Evolutionary conservation across 2,888 invertebrate genomes (phyloP), one percentile per base, ranked within the genome.

Genomic region (Ametastegia equiseti): DNA sequence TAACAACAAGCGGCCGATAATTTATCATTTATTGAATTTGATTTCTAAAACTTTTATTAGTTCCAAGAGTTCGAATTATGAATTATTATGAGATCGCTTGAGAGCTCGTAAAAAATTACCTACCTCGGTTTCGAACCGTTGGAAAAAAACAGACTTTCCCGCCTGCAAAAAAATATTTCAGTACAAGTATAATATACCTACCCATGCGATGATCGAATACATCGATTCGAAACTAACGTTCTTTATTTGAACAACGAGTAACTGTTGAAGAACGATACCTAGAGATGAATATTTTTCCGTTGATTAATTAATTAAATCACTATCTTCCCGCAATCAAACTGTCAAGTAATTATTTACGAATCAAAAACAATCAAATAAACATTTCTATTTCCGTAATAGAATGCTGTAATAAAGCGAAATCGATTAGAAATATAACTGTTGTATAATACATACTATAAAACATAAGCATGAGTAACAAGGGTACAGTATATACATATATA

Each of bases 321-420:
- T 54, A 75, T 50, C 75, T 75, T 75, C 42, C 60, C 80, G 80
- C 73, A 39, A 73, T 80, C 57, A 57, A 80, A 80, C 27, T 47
- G 57, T 36, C 80, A 19, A 30, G n/a, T 71, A 30, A 75, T 75
- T 75, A 27, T 42, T 54, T 19, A 19, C 42, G 57, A 39, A 80
- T 73, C 39, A 80, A 57, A 80, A 80, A 80, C 80, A 80, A 80
- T 80, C 80, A 73, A 73, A 80, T 57, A n/a, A 71, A 73, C 69
- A 39, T 73, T 73, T 80, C 71, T 80, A 47, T 73, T 80, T 47
- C 47, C n/a, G 63, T 60, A 19, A 80, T 27, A 39, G 36, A 67
- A 50, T 36, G 30, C 54, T 80, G 45, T 57, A 80, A 42, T 42
- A 57, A 42, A 57, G 73, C 50, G 73, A 71, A 73, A 42, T 65